Evolutionary conservation across 2,113 vertebrate species (phyloP).

Genomic region (Ascaphus truei): DNA sequence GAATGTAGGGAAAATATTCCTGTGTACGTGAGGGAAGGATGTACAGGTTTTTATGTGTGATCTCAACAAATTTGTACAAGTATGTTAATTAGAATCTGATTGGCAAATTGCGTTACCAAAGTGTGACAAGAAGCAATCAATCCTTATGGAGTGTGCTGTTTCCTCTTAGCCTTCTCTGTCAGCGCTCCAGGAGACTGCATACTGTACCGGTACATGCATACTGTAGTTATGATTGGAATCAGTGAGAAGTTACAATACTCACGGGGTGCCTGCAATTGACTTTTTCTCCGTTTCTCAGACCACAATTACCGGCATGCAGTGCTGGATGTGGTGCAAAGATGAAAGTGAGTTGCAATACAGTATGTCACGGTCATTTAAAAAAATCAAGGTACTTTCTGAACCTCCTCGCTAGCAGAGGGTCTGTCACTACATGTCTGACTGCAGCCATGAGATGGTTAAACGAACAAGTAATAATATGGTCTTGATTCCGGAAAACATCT

Average conservation of each 20-base stretch:
- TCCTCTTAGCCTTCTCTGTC: slow-evolving; percentile 22
- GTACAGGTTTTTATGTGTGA: slow-evolving; percentile 12
- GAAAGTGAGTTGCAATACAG: no score
- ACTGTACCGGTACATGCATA: slow-evolving; percentile 22
- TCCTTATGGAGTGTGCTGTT: slow-evolving; percentile 25
- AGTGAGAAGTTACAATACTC: neutral
- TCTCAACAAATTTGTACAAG: slow-evolving; percentile 1
- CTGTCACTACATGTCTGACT: no score
- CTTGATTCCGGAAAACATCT: no score
- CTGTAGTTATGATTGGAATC: slow-evolving; percentile 30
- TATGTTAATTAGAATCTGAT: slow-evolving; percentile 28
- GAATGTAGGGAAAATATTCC: no score
- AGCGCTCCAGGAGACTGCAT: slow-evolving; percentile 6
- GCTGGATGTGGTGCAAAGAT: no score
- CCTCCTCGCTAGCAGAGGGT: no score
- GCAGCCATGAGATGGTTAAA: no score
- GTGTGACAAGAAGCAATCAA: slow-evolving; percentile 25
- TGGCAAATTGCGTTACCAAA: slow-evolving; percentile 30
- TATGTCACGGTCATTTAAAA: no score
- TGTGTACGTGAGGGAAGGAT: neutral
- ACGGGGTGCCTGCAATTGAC: neutral
- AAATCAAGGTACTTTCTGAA: no score
- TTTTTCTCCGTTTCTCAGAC: neutral
- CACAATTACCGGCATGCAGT: no score
- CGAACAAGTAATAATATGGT: no score